Percentiles rank a stretch among this genome's conserved stretches.
These are phyloP conservation scores for Enoplosus armatus DNA, from an alignment of 2,797 vertebrate genomes.

Conservation along the genomic window DNA sequence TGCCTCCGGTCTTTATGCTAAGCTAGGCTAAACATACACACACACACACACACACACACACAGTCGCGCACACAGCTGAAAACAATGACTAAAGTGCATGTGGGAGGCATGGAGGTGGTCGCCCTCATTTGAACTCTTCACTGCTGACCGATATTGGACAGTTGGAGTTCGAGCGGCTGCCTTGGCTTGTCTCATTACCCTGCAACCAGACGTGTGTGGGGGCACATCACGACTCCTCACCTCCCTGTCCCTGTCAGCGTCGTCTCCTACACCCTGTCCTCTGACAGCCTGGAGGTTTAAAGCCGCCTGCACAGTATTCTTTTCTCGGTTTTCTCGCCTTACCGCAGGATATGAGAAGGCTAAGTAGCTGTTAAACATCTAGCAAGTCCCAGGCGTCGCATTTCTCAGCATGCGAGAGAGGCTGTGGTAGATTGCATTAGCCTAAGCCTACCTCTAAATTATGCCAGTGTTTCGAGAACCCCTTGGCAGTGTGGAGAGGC, in stretches of 20 bases:
- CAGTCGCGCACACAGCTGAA: conserved; percentile 4
- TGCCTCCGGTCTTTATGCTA: neutral
- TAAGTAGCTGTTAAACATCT: conserved; percentile 51
- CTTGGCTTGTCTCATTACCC: conserved; percentile 76
- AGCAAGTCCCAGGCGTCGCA: conserved; percentile 13
- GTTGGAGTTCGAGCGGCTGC: conserved; percentile 59
- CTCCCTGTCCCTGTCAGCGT: conserved; percentile 60
- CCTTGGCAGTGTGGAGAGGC: conserved; percentile 70
- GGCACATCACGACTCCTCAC: conserved; percentile 60
- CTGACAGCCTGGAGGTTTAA: conserved; percentile 45
- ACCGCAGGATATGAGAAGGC: conserved; percentile 1
- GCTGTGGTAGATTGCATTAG: conserved; percentile 61
- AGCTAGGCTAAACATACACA: neutral
- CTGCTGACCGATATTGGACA: conserved; percentile 63
- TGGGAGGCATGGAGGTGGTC: conserved; percentile 50
- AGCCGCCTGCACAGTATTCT: conserved; percentile 32
- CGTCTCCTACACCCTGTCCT: conserved; percentile 46
- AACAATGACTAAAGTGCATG: conserved; percentile 38
- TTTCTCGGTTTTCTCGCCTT: conserved; percentile 25
- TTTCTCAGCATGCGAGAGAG: conserved; percentile 34
- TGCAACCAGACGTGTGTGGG: conserved; percentile 53
- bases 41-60: conserved; percentile 3
- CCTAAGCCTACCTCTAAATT: conserved; percentile 67
- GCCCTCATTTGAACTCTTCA: conserved; percentile 63
- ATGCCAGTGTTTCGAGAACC: conserved; percentile 69